phyloP scores from a whole-genome alignment of 2,888 invertebrate genomes.

The Gortyna flavago region DNA sequence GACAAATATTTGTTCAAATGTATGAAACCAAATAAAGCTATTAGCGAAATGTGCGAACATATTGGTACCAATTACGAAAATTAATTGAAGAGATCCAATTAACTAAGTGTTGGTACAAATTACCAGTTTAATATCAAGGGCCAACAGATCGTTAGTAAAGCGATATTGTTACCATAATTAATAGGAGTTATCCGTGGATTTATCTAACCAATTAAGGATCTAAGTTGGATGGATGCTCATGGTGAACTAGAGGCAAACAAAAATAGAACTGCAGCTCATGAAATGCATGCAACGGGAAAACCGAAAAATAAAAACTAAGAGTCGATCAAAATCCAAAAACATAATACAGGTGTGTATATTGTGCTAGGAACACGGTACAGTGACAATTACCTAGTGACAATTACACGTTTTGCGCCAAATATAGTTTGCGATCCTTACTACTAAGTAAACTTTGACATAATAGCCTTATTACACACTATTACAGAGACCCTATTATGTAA shows the following conservation, averaged over 20 bases:
- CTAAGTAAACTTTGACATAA: neutral
- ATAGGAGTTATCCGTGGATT: constrained; percentile 28
- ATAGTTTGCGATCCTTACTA: neutral
- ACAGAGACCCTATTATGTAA: constrained; percentile 1
- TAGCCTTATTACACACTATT: neutral
- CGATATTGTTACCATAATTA: constrained; percentile 25
- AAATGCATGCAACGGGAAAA: neutral
- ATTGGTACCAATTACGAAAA: constrained; percentile 60
- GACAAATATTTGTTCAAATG: constrained; percentile 47
- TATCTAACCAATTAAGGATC: constrained; percentile 27
- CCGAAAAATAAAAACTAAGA: neutral
- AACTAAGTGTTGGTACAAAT: constrained; percentile 60
- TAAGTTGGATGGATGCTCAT: neutral
- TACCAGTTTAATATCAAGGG: constrained; percentile 34
- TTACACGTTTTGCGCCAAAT: neutral
- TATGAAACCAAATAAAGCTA: constrained; percentile 54
- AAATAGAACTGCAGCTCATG: constrained; percentile 10
- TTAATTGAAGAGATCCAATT: constrained; percentile 66
- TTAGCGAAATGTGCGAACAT: constrained; percentile 57
- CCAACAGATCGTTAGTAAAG: constrained; percentile 22
- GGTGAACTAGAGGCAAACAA: neutral
- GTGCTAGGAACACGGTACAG: neutral
- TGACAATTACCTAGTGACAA: neutral
- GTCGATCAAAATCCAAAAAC: neutral
- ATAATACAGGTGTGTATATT: neutral